Base-by-base conservation (phyloP, 2,797 vertebrate species). In the Chelidonichthys spinosus region DNA sequence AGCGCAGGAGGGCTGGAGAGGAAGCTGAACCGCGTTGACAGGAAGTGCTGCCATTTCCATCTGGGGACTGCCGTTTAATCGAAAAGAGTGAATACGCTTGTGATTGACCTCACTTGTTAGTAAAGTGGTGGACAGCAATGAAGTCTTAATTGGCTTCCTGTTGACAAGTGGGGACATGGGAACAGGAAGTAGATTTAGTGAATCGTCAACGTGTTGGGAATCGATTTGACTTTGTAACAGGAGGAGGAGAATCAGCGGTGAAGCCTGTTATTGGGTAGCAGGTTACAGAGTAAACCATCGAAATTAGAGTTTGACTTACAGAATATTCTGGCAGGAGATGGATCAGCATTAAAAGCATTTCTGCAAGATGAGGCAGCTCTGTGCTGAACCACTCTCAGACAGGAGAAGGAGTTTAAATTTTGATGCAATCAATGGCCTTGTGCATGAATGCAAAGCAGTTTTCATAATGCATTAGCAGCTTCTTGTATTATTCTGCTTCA, bases 381-480 rank as follows among this genome's bases (percentile, higher is more conserved):
- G 6, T 33, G 52, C 66, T 63, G 40, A 67, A 36, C 11, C 43
- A 44, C 64, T 67, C 40, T 74, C 7, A 1, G 35, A 62, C 49
- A 50, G 33, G 47, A 63, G 59, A 17, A 35, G 42, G 39, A 37
- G 56, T 37, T 78, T 47, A 82, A 59, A 87, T 75, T 60, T 68
- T 80, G 75, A 84, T 71, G 78, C 79, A 86, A 81, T 89, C 85
- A 86, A 37, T 76, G 78, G 67, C 49, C 55, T 76, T 42, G 11
- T 9, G 49, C 55, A 59, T 63, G 63, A 81, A 88, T 82, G 76
- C 74, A 85, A 76, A 89, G 37, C 78, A 69, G 60, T 78, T 84
- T 87, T 83, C 70, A 81, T 86, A 80, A 88, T 87, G 79, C 80
- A 89, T 82, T 81, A 77, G 77, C 52, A 65, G 63, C 64, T 79